Evolutionary conservation across 1,140 invertebrate genomes (phyloP), one percentile per base, ranked within the genome.

Genomic region (Colletes gigas): DNA sequence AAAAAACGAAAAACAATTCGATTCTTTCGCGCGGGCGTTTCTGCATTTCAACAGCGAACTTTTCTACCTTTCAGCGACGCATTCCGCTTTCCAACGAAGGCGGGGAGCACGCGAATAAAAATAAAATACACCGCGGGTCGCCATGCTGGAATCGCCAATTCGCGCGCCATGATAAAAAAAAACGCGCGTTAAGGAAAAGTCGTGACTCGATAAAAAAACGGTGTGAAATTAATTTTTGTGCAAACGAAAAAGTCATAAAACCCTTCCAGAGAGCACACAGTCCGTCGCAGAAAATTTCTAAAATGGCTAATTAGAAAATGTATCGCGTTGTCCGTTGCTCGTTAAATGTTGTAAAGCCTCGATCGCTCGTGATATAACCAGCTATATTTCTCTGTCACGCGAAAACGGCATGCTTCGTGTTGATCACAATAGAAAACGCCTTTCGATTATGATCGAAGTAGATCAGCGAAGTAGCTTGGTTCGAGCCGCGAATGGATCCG

Each of bases 1-100:
- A 41, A 72, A 78, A 73, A 78, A 65, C 55, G 50, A 72, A 78
- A 73, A 78, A 65, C 55, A 78, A 78, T 47, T 65, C 19, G 47
- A 55, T 70, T 57, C 68, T 65, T 54, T 39, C n/a, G 10, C 9
- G 47, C 60, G n/a, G 44, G 21, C n/a, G 66, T 77, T 59, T 39
- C 54, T 69, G 44, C 69, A 15, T 72, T 78, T 73, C 69, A 65
- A 14, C 68, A 17, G 59, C n/a, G 30, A 9, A 14, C 57, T 57
- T 70, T 55, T 30, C 30, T 52, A 57, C 68, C 68, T 70, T 57
- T 70, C 68, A 70, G 15, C 52, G 52, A 19, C 30, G 57, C 30
- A 17, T 62, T 21, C 57, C 67, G 15, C 19, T 71, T 71, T 63
- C 63, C 68, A 59, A 50, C 17, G 10, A 17, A 5, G 12, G 10